Evolutionary conservation across 2,113 vertebrate genomes (phyloP).

Genomic region (Emydura subglobosa): DNA sequence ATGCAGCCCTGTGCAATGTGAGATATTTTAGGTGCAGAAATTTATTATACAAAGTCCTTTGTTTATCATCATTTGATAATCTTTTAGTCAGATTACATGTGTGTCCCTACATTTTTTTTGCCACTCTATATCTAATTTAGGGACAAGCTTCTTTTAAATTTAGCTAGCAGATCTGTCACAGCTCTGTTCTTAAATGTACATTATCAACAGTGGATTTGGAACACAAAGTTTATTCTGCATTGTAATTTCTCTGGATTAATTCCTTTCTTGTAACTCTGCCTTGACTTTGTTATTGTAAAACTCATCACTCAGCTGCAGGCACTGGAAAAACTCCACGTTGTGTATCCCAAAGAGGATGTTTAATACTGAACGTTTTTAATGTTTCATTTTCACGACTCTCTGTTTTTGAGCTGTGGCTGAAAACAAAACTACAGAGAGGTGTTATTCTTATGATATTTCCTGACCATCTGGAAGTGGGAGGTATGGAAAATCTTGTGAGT

Average conservation of each 20-base stretch:
- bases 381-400: neutral
- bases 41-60: neutral
- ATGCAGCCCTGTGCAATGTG: fast-evolving
- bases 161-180: slow-evolving; percentile 25
- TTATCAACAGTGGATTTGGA: slow-evolving; percentile 69
- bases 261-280: neutral
- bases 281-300: neutral
- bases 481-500: neutral
- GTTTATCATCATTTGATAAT: slow-evolving; percentile 2
- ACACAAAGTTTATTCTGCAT: slow-evolving; percentile 38
- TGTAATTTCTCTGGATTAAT: fast-evolving
- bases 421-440: neutral
- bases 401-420: neutral
- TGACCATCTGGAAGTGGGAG: neutral
- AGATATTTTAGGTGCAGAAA: neutral
- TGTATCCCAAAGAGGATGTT: neutral
- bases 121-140: slow-evolving; percentile 50
- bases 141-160: slow-evolving; percentile 63
- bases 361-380: neutral
- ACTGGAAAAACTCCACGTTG: neutral
- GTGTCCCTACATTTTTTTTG: slow-evolving; percentile 47
- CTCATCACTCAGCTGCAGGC: neutral
- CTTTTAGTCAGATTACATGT: neutral
- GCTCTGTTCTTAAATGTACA: neutral
- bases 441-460: neutral